Percentiles rank a stretch among this genome's conserved stretches.
Conservation (phyloP, 2,797 vertebrate species). For the Tenualosa thibaudeaui region DNA sequence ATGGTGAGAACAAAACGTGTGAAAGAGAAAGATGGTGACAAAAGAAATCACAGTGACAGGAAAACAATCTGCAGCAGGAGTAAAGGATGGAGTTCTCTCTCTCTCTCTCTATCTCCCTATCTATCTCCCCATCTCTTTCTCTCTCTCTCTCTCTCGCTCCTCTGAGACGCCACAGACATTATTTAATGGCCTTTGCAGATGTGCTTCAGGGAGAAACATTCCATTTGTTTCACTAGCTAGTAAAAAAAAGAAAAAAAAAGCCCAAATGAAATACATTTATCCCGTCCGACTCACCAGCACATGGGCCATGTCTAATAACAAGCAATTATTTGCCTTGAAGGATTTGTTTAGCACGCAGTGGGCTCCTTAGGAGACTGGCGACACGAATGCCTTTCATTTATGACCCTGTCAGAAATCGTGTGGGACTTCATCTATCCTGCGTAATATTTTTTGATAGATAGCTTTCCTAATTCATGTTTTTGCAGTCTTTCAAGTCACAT, state of each 20-base stretch:
- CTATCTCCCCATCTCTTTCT: slow-evolving; percentile 29
- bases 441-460: neutral
- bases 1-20: neutral
- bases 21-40: neutral
- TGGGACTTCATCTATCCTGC: slow-evolving; percentile 2
- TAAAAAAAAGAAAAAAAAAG: slow-evolving; percentile 28
- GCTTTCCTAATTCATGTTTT: neutral
- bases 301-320: slow-evolving; percentile 18
- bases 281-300: neutral
- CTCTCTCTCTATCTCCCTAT: neutral
- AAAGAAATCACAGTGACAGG: neutral
- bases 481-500: neutral
- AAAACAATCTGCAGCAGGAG: neutral
- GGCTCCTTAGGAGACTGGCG: neutral
- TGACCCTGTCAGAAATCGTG: neutral
- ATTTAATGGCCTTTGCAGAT: slow-evolving; percentile 56
- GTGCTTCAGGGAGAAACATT: slow-evolving; percentile 44
- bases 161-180: slow-evolving; percentile 28
- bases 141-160: slow-evolving; percentile 20
- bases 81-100: neutral
- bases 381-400: neutral
- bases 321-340: slow-evolving; percentile 28
- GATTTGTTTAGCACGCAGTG: neutral
- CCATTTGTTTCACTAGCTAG: slow-evolving; percentile 43
- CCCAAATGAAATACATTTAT: slow-evolving; percentile 34